Conservation (phyloP, 2,888 invertebrate genomes). For the Iphiclides podalirius region DNA sequence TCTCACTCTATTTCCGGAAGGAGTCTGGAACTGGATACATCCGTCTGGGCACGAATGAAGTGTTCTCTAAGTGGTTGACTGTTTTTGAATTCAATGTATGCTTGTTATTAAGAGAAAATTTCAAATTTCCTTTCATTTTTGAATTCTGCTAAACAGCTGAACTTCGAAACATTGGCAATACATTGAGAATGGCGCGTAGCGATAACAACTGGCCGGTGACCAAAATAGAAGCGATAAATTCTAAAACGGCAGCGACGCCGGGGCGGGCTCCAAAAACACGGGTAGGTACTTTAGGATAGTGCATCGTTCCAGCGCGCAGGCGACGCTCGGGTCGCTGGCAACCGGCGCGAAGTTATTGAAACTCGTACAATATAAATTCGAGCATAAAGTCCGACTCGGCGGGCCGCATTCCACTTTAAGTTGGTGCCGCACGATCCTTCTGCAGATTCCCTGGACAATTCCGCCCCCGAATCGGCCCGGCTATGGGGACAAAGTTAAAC, state of each 20-base stretch:
- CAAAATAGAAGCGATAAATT: conserved; percentile 22
- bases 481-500: conserved; percentile 39
- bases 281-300: conserved; percentile 9
- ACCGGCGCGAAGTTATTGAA: conserved; percentile 24
- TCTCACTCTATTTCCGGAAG: too few relatives aligned
- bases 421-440: conserved; percentile 29
- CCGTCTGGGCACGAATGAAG: too few relatives aligned
- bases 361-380: conserved; percentile 23
- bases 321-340: conserved; percentile 2
- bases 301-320: conserved; percentile 2
- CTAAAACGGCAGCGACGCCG: conserved; percentile 7
- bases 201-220: conserved; percentile 19
- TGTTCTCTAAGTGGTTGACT: too few relatives aligned
- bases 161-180: too few relatives aligned
- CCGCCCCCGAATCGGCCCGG: conserved; percentile 24
- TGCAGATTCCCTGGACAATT: conserved; percentile 31
- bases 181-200: neutral
- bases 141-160: too few relatives aligned
- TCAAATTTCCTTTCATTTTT: too few relatives aligned
- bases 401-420: conserved; percentile 31
- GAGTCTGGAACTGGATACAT: too few relatives aligned
- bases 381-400: conserved; percentile 16
- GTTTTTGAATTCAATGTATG: too few relatives aligned
- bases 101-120: too few relatives aligned
- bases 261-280: conserved; percentile 16